Evolutionary conservation across 2,113 vertebrate species (phyloP), one percentile per base, ranked within the genome.

Genomic region (Entomyzon cyanotis): DNA sequence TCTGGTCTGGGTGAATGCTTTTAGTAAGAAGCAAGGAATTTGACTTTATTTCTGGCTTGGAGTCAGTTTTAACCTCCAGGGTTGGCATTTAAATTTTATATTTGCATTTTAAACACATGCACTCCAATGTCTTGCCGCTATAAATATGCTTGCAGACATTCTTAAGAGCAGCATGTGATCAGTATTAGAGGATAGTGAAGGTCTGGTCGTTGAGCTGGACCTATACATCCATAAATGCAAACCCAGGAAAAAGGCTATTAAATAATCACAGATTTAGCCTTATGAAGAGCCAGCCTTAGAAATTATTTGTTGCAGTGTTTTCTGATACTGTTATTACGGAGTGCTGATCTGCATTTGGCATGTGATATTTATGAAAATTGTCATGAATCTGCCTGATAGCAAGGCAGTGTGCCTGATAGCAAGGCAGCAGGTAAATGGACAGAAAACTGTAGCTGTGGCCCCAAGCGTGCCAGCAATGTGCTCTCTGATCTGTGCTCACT

Each of bases 1-100:
- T 90, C 87, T 93, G 46, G 15, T 82, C 47, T 94, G 79, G 90
- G 46, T 96, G 95, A 96, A 92, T 90, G 76, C 31, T 93, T 89
- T 80, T 68, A 76, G 62, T 67, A 62, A 82, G 28, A 92, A 71
- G n/a, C 24, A 74, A 90, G 55, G 82, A 91, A 63, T 64, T 27
- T 93, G 46, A 63, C 87, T 91, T 44, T 77, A 76, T 91, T 94
- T 93, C 86, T 92, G 53, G 67, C 62, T 76, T 11, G 16, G 63
- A 69, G 56, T 74, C 49, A 76, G 28, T 68, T 96, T 90, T 94
- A 80, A 24, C 90, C 89, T 93, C 37, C 60, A 76, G 52, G 56
- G 47, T 7, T 80, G 53, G 27, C 78, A 59, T 63, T 90, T 91
- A 70, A 94, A 93, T 62, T 79, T 87, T 82, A 92, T 39, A 71